Conservation (phyloP, 2,888 invertebrate genomes). For the Heliconius hortense region DNA sequence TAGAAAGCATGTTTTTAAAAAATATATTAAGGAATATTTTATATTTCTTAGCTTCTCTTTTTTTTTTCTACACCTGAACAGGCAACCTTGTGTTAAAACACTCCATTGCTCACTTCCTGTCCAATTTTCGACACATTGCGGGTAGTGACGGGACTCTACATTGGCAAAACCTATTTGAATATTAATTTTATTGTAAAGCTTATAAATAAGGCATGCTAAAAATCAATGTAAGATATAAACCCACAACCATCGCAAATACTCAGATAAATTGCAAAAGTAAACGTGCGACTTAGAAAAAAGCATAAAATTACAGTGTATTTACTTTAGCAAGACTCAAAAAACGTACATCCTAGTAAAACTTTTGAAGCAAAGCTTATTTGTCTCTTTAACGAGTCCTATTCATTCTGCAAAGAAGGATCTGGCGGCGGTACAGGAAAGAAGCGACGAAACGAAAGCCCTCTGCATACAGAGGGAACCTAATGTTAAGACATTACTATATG, state of each 20-base stretch:
- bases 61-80: too few relatives aligned
- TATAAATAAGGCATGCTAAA: too few relatives aligned
- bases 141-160: background rate
- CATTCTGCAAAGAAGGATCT: constrained; percentile 9
- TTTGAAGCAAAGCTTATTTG: constrained; percentile 15
- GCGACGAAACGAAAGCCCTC: background rate
- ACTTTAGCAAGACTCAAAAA: constrained; percentile 3
- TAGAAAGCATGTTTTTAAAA: too few relatives aligned
- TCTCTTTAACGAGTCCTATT: constrained; percentile 20
- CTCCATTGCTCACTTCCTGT: too few relatives aligned
- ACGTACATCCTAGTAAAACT: constrained; percentile 7
- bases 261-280: background rate
- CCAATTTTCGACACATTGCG: too few relatives aligned
- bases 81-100: too few relatives aligned
- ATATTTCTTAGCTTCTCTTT: too few relatives aligned
- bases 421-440: background rate
- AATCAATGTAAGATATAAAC: background rate
- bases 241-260: background rate
- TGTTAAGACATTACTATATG: background rate
- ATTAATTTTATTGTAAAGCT: too few relatives aligned
- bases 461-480: background rate
- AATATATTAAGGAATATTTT: too few relatives aligned
- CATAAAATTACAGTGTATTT: constrained; percentile 6
- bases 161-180: too few relatives aligned
- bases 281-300: background rate